Conservation (phyloP, 2,113 vertebrate species). For the Bubo scandiacus region DNA sequence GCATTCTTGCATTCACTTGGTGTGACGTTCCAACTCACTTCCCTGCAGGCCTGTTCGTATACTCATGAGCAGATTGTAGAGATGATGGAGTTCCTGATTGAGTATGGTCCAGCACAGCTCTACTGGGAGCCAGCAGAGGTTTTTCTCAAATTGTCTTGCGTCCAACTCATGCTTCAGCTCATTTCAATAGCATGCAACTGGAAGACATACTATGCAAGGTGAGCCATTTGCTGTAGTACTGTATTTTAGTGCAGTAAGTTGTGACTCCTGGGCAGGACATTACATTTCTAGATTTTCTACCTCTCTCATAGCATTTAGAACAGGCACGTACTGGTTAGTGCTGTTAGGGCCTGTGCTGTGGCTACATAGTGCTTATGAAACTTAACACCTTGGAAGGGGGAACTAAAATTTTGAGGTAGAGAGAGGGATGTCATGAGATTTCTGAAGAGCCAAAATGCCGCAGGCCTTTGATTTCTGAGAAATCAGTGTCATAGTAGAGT, state of each 20-base stretch:
- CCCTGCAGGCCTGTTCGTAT: slow-evolving; percentile 88
- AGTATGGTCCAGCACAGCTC: slow-evolving; percentile 90
- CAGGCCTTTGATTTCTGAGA: not conserved
- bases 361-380: not conserved
- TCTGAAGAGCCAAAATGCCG: not conserved
- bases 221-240: slow-evolving; percentile 1
- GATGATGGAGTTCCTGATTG: slow-evolving; percentile 99
- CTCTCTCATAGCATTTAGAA: not conserved
- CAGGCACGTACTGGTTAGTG: not conserved
- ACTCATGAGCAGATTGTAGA: slow-evolving; percentile 97
- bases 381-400: not conserved
- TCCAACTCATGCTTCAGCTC: slow-evolving; percentile 95
- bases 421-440: not conserved
- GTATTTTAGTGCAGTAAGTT: not conserved
- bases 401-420: not conserved
- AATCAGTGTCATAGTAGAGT: not conserved
- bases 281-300: not conserved
- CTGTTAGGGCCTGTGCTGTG: not conserved
- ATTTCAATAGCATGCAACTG: slow-evolving; percentile 98
- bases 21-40: not conserved
- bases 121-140: slow-evolving; percentile 98
- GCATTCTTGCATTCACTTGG: too few species aligned
- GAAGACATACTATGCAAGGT: slow-evolving; percentile 99
- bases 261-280: not conserved
- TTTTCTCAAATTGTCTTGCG: slow-evolving; percentile 95